Evolutionary conservation across 2,797 vertebrate species (phyloP).

Genomic region (Odontamblyopus rebecca): DNA sequence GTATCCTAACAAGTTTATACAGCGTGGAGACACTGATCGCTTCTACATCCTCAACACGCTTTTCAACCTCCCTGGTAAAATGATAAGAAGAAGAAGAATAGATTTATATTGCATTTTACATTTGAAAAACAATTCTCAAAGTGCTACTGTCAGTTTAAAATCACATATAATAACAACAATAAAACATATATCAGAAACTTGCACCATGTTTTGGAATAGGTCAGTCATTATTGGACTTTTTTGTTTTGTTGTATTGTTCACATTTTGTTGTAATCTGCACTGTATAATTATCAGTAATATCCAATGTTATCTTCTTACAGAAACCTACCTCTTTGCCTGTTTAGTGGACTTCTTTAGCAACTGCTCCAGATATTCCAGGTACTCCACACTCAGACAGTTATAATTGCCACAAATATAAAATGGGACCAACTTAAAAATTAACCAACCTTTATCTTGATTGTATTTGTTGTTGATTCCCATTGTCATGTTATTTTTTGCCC

Average conservation of each 20-base stretch:
- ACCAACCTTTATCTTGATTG: background rate
- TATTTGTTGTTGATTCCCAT: background rate
- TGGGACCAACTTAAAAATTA: background rate
- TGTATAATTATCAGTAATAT: background rate
- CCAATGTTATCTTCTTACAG: constrained; percentile 62
- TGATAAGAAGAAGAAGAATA: background rate
- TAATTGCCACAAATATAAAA: background rate
- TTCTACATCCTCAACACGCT: constrained; percentile 99
- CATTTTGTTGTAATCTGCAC: background rate
- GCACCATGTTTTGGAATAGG: background rate
- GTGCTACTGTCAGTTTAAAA: too few species aligned
- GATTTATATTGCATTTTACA: too few species aligned
- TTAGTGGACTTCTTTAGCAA: constrained; percentile 98
- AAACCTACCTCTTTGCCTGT: constrained; percentile 98
- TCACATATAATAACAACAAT: too few species aligned
- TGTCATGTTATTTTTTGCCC: background rate
- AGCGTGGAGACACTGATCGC: constrained; percentile 97
- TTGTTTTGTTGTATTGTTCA: constrained; percentile 13
- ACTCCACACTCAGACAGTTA: constrained; percentile 30
- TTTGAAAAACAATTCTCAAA: too few species aligned
- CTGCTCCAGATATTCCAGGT: constrained; percentile 97
- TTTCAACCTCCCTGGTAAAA: constrained; percentile 95
- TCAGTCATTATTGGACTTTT: background rate
- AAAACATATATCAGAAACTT: background rate
- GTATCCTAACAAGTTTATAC: constrained; percentile 99